phyloP scores from a whole-genome alignment of 2,797 vertebrate species.

The Xenentodon cancila region DNA sequence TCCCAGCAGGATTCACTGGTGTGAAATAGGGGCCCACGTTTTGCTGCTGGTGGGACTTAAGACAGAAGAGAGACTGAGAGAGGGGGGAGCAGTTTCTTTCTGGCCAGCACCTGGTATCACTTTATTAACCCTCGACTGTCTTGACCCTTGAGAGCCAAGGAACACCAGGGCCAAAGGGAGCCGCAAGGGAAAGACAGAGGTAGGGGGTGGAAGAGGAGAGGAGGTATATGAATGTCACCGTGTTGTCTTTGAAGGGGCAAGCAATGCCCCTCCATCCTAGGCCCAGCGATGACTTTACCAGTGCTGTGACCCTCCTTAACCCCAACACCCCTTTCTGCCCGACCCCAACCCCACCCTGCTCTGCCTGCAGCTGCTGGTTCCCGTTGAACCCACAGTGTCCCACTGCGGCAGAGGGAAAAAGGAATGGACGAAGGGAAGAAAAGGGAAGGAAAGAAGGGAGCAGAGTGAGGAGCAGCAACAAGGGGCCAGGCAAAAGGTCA shows the following conservation, averaged over 20 bases:
- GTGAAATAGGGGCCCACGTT: constrained; percentile 75
- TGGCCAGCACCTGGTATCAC: constrained; percentile 87
- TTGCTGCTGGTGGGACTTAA: constrained; percentile 67
- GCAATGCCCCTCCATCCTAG: constrained; percentile 75
- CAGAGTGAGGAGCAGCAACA: constrained; percentile 40
- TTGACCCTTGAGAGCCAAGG: constrained; percentile 78
- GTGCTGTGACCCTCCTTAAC: constrained; percentile 81
- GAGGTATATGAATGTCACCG: constrained; percentile 70
- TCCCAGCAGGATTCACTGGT: constrained; percentile 70
- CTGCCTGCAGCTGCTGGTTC: constrained; percentile 77
- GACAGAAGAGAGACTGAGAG: constrained; percentile 10
- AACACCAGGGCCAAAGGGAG: constrained; percentile 79
- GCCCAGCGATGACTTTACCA: constrained; percentile 86
- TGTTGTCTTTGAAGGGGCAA: constrained; percentile 81
- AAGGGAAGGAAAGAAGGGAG: too few relatives aligned
- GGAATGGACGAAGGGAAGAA: constrained; percentile 41
- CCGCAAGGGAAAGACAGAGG: constrained; percentile 51
- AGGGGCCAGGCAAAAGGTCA: constrained; percentile 80
- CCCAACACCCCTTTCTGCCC: constrained; percentile 57
- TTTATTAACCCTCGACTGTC: constrained; percentile 86
- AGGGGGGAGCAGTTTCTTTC: constrained; percentile 43
- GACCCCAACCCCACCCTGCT: constrained; percentile 39
- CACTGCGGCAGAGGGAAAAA: constrained; percentile 35
- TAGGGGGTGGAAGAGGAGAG: constrained; percentile 37
- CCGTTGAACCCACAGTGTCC: constrained; percentile 67